phyloP scores from a whole-genome alignment of 2,113 vertebrate genomes.

The Hirundichthys speculiger region DNA sequence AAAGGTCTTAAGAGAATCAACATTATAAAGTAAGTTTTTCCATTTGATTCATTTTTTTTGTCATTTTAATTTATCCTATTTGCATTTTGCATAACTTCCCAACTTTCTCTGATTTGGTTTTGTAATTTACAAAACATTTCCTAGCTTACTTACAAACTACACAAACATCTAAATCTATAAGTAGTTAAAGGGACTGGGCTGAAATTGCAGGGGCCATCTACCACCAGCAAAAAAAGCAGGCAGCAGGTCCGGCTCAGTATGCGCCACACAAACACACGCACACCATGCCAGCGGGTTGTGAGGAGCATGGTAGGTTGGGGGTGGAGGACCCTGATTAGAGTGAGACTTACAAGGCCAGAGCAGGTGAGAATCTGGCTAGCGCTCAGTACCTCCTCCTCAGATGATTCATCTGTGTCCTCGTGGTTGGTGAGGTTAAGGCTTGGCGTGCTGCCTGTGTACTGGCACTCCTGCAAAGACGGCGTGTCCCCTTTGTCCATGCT shows the following conservation, averaged over 20 bases:
- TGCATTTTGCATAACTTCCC: too few relatives aligned
- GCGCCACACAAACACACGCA: constrained; percentile 48
- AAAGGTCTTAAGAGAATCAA: too few relatives aligned
- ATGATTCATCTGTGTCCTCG: constrained; percentile 98
- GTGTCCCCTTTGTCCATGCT: constrained; percentile 99
- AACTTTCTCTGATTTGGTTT: too few relatives aligned
- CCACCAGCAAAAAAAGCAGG: constrained; percentile 80
- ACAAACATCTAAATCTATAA: not conserved
- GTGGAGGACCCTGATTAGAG: constrained; percentile 41
- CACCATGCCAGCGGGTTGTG: constrained; percentile 75
- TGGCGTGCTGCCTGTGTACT: constrained; percentile 93
- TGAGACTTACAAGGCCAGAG: constrained; percentile 89
- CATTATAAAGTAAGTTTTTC: too few relatives aligned
- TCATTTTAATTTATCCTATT: too few relatives aligned
- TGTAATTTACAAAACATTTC: not conserved
- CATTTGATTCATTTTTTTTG: too few relatives aligned
- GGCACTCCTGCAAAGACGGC: constrained; percentile 93
- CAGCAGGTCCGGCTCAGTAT: constrained; percentile 65
- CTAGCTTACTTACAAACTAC: constrained; percentile 33
- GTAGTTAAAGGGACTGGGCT: constrained; percentile 28
- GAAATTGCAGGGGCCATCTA: constrained; percentile 48
- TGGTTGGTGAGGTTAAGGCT: constrained; percentile 97
- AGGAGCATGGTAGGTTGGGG: constrained; percentile 58
- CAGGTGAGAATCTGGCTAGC: constrained; percentile 95
- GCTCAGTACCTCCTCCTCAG: constrained; percentile 96